Conservation (phyloP, 2,797 vertebrate genomes). For the Fundulus diaphanus region DNA sequence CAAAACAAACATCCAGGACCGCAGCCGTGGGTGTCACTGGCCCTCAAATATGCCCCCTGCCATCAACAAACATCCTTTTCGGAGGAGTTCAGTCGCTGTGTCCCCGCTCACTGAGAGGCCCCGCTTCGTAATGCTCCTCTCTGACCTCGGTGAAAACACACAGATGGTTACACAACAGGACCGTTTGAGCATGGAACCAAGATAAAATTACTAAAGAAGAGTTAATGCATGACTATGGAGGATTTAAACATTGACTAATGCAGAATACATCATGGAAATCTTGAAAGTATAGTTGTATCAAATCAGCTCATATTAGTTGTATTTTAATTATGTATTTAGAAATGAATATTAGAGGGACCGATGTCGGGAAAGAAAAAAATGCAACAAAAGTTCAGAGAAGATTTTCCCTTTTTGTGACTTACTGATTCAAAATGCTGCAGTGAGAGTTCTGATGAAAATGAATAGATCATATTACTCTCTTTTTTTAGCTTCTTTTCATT, state of each 20-base stretch:
- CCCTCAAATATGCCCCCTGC: conserved; percentile 42
- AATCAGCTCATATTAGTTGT: neutral
- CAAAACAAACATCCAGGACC: conserved; percentile 48
- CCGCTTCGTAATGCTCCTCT: conserved; percentile 31
- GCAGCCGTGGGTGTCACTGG: conserved; percentile 24
- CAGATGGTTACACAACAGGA: conserved; percentile 40
- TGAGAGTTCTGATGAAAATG: neutral
- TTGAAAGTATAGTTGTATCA: neutral
- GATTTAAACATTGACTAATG: neutral
- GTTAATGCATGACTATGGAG: neutral
- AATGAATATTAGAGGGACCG: neutral
- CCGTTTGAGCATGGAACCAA: conserved; percentile 8
- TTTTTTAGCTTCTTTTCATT: neutral
- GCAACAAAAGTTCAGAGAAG: too few relatives aligned
- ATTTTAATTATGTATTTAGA: neutral
- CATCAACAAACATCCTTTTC: conserved; percentile 62
- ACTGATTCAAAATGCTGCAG: neutral
- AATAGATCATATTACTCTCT: neutral
- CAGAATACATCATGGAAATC: neutral
- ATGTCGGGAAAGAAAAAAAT: neutral
- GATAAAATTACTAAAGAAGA: neutral
- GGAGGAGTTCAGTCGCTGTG: conserved; percentile 32
- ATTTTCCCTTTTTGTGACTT: too few relatives aligned
- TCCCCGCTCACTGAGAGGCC: conserved; percentile 28
- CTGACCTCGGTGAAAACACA: conserved; percentile 34